phyloP scores from a whole-genome alignment of 2,113 vertebrate species.

The Pogona vitticeps region DNA sequence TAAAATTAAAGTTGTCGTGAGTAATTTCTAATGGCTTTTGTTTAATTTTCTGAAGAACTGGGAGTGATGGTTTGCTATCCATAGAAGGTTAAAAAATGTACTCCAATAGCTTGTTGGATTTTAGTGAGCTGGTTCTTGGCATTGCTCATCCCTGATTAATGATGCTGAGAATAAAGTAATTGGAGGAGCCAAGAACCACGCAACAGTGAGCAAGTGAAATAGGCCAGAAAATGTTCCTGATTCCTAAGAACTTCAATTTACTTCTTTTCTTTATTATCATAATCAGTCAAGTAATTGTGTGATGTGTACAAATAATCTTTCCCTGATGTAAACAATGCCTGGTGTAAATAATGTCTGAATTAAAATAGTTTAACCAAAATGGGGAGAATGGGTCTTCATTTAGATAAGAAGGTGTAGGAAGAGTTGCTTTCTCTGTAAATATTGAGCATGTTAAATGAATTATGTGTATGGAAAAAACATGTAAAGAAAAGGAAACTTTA shows the following conservation, averaged over 20 bases:
- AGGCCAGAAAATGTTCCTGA: not conserved
- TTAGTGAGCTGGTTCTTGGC: slow-evolving; percentile 23
- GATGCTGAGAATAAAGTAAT: slow-evolving; percentile 25
- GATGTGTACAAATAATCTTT: slow-evolving; percentile 2
- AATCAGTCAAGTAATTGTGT: slow-evolving; percentile 24
- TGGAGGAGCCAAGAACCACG: slow-evolving; percentile 25
- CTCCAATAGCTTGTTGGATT: slow-evolving; percentile 23
- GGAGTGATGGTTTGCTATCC: not conserved
- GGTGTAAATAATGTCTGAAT: slow-evolving; percentile 6
- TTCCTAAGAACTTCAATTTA: not conserved
- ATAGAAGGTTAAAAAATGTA: slow-evolving; percentile 28
- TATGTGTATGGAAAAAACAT: not conserved
- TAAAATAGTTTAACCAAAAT: not conserved
- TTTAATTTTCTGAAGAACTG: slow-evolving; percentile 36
- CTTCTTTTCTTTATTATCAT: slow-evolving; percentile 6
- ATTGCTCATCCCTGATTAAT: slow-evolving; percentile 27
- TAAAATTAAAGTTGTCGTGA: slow-evolving; percentile 18
- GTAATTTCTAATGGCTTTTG: slow-evolving; percentile 28
- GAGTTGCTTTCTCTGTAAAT: not conserved
- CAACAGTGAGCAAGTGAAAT: slow-evolving; percentile 39
- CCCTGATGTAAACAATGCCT: slow-evolving; percentile 24
- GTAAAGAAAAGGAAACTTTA: not conserved
- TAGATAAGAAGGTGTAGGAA: not conserved
- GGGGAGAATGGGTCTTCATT: not conserved
- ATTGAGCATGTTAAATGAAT: not conserved